A percentile compares a stretch with the other conserved stretches of the same genome.
phyloP scores from a whole-genome alignment of 1,140 invertebrate genomes.

The Epicauta chinensis region DNA sequence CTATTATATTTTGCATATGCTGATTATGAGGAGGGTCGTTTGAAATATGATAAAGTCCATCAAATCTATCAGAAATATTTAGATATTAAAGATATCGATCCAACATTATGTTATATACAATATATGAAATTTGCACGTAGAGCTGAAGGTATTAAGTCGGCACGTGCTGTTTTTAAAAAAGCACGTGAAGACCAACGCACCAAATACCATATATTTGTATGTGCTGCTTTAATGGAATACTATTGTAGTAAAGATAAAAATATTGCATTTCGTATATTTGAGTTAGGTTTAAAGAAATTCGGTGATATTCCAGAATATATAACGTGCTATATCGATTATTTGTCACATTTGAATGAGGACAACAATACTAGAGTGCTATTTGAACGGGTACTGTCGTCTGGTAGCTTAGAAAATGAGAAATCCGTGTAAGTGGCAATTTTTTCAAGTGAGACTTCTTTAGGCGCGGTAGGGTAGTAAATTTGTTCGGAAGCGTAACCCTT shows the following conservation, averaged over 20 bases:
- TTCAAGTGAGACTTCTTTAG: too few relatives aligned
- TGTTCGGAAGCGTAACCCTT: too few relatives aligned
- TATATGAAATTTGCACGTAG: conserved; percentile 98
- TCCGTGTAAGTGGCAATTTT: conserved; percentile 64
- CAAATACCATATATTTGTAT: conserved; percentile 90
- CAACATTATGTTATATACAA: conserved; percentile 94
- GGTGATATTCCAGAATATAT: conserved; percentile 91
- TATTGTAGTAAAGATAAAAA: conserved; percentile 99
- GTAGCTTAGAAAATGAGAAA: conserved; percentile 85
- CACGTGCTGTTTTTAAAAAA: conserved; percentile 89
- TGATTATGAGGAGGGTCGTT: conserved; percentile 95
- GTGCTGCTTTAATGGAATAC: conserved; percentile 98
- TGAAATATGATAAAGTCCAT: conserved; percentile 97
- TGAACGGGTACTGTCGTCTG: conserved; percentile 91
- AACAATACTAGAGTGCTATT: conserved; percentile 98
- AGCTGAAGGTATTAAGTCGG: conserved; percentile 96
- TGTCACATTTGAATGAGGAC: conserved; percentile 98
- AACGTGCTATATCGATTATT: conserved; percentile 92
- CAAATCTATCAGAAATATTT: conserved; percentile 92
- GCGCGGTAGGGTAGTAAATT: too few relatives aligned
- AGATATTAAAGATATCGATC: conserved; percentile 85
- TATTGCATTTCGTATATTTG: conserved; percentile 97
- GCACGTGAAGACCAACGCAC: conserved; percentile 85
- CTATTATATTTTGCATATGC: conserved; percentile 96
- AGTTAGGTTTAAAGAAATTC: conserved; percentile 96